phyloP scores from a whole-genome alignment of 2,113 vertebrate species.

The Takifugu bimaculatus region DNA sequence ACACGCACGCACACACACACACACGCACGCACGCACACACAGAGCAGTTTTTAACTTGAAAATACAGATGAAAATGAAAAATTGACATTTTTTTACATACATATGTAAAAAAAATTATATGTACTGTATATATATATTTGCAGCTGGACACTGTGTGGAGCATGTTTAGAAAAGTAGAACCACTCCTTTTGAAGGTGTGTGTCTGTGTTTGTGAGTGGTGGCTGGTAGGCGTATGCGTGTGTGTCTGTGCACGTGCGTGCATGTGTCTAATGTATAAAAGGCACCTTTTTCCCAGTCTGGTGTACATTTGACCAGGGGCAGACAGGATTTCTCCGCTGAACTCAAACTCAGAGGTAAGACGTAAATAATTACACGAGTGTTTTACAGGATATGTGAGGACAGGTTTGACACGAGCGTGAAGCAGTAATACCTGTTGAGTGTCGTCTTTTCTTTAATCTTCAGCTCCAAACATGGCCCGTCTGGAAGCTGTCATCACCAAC shows the following conservation, averaged over 20 bases:
- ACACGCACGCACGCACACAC: background rate
- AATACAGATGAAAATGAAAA: too few species aligned
- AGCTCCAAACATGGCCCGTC: conserved; percentile 61
- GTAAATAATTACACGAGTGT: background rate
- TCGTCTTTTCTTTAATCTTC: background rate
- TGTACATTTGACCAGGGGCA: conserved; percentile 24
- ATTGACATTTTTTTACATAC: background rate
- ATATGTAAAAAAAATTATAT: too few species aligned
- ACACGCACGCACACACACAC: background rate
- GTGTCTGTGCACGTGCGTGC: background rate
- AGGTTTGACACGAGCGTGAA: background rate
- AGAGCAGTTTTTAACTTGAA: background rate
- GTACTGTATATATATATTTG: too few species aligned
- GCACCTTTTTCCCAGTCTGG: conserved; percentile 6
- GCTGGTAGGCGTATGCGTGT: background rate
- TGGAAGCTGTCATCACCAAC: conserved; percentile 59
- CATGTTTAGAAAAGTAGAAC: conserved; percentile 17
- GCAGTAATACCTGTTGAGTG: too few species aligned
- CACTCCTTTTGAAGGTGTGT: conserved; percentile 18
- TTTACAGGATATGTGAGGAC: background rate
- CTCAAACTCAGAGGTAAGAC: conserved; percentile 43
- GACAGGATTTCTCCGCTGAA: conserved; percentile 18
- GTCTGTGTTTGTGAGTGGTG: background rate
- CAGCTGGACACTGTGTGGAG: too few species aligned
- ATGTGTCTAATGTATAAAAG: conserved; percentile 38